phyloP scores from a whole-genome alignment of 2,888 invertebrate genomes.

The Gasteruption jaculator region DNA sequence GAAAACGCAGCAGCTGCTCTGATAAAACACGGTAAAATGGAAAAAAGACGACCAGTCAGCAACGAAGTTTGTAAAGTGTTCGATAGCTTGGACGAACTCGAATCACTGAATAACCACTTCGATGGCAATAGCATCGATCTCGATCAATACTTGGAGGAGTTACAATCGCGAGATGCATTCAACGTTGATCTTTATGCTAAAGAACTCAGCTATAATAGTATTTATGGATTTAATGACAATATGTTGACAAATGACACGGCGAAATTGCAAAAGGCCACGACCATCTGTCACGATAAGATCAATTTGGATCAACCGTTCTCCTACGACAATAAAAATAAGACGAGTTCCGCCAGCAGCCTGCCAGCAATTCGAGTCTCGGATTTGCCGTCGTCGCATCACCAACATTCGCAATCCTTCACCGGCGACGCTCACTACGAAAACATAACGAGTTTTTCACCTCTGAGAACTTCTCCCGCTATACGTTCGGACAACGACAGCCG shows the following conservation, averaged over 20 bases:
- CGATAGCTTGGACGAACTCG: constrained; percentile 64
- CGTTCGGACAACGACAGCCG: constrained; percentile 33
- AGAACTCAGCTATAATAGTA: constrained; percentile 42
- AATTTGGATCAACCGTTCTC: constrained; percentile 34
- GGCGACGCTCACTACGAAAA: constrained; percentile 47
- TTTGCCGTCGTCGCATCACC: constrained; percentile 36
- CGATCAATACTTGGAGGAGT: constrained; percentile 65
- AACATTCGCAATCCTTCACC: constrained; percentile 47
- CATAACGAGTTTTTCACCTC: constrained; percentile 38
- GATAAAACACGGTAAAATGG: no score
- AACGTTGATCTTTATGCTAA: constrained; percentile 48
- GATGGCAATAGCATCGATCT: constrained; percentile 62
- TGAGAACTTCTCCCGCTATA: constrained; percentile 30
- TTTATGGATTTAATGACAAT: constrained; percentile 44
- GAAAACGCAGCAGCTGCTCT: constrained; percentile 59
- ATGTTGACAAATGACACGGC: constrained; percentile 32
- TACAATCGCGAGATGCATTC: constrained; percentile 56
- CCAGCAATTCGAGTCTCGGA: constrained; percentile 47
- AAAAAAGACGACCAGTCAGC: constrained; percentile 71
- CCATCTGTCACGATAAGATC: constrained; percentile 31
- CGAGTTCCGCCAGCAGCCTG: constrained; percentile 44
- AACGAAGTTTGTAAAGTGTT: constrained; percentile 57
- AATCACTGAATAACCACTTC: constrained; percentile 57
- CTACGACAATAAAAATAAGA: constrained; percentile 36
- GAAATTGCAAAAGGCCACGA: constrained; percentile 35